phyloP scores from a whole-genome alignment of 2,797 vertebrate species.

The Dryobates pubescens region DNA sequence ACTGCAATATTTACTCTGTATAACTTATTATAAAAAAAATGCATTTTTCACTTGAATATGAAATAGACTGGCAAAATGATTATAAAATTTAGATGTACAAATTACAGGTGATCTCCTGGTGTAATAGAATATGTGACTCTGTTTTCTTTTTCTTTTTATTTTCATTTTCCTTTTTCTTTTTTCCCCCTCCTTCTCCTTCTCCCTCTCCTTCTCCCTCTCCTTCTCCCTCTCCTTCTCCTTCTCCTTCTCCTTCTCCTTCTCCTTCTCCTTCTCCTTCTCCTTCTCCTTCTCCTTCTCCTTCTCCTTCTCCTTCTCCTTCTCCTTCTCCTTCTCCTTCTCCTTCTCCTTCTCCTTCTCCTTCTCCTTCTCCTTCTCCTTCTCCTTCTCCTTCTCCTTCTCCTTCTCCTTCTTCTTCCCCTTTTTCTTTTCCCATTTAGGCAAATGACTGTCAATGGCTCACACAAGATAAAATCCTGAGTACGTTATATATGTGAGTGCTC shows the following conservation, averaged over 20 bases:
- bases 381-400: too few species aligned
- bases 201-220: too few species aligned
- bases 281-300: background rate
- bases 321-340: too few species aligned
- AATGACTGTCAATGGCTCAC: background rate
- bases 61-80: conserved; percentile 11
- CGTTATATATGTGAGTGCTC: background rate
- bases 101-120: background rate
- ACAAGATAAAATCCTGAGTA: background rate
- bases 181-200: too few species aligned
- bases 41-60: background rate
- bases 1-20: background rate
- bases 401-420: too few species aligned
- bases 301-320: too few species aligned
- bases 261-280: background rate
- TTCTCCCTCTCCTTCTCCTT: too few species aligned
- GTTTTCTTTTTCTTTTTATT: background rate
- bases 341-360: too few species aligned
- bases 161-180: too few species aligned
- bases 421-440: background rate
- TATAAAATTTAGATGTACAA: background rate
- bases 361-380: too few species aligned
- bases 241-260: too few species aligned
- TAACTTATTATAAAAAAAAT: background rate
- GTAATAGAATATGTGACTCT: background rate